Conservation (phyloP, 2,797 vertebrate genomes). For the Rhinogobio ventralis region DNA sequence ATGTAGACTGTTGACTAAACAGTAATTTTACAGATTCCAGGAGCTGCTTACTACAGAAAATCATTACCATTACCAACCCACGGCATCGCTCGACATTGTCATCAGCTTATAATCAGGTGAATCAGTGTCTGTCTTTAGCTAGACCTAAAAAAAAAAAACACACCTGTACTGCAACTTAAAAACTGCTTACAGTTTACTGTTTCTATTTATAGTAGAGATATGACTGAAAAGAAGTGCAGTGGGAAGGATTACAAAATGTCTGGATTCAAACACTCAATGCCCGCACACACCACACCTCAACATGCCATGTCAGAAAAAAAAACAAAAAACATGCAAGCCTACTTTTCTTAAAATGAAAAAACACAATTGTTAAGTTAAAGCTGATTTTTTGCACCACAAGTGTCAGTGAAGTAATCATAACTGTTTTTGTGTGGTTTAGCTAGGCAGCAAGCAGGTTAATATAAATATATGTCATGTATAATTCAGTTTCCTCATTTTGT, state of each 20-base stretch:
- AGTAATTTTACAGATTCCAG: conserved; percentile 2
- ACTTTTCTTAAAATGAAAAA: neutral
- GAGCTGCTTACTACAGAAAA: neutral
- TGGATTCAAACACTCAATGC: neutral
- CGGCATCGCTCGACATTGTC: neutral
- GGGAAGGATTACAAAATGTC: neutral
- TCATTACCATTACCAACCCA: neutral
- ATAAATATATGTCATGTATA: no score
- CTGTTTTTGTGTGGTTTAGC: neutral
- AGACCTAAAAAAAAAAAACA: neutral
- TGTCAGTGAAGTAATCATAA: neutral
- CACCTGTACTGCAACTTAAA: neutral
- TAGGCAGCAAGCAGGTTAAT: neutral
- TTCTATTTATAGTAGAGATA: neutral
- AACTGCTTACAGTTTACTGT: neutral
- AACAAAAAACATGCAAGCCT: no score
- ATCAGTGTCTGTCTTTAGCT: neutral
- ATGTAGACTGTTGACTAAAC: neutral
- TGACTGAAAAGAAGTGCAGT: neutral
- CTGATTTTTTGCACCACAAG: neutral
- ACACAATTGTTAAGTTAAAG: neutral
- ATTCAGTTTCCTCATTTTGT: no score
- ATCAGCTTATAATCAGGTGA: neutral
- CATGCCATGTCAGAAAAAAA: neutral
- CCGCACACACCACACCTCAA: neutral